Percentiles rank a stretch among this genome's conserved stretches.
phyloP scores from a whole-genome alignment of 1,140 invertebrate genomes.

The Scaptomyza montana region DNA sequence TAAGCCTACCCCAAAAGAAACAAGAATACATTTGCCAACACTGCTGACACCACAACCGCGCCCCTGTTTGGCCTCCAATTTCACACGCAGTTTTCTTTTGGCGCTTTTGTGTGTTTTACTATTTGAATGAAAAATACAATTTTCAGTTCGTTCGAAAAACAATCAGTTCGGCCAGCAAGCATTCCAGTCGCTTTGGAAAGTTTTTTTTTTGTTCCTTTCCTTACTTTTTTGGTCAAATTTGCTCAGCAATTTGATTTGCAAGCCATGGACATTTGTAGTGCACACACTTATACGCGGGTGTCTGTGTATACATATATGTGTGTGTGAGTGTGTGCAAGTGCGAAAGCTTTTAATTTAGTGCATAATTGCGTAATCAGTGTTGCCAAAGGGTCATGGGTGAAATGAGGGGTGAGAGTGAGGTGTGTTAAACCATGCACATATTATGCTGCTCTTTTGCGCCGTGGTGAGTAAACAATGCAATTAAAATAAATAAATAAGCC shows the following conservation, averaged over 20 bases:
- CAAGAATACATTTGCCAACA: too few relatives aligned
- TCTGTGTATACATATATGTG: too few relatives aligned
- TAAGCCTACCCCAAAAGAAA: conserved; percentile 28
- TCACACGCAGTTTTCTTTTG: conserved; percentile 29
- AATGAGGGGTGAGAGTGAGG: not conserved
- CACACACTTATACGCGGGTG: not conserved
- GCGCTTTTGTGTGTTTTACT: conserved; percentile 22
- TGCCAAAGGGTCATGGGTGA: not conserved
- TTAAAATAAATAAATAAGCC: conserved; percentile 51
- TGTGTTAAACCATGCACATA: too few relatives aligned
- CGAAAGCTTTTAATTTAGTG: conserved; percentile 50
- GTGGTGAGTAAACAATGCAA: conserved; percentile 41
- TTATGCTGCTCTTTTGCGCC: not conserved
- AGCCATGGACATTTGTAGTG: conserved; percentile 29
- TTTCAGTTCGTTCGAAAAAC: conserved; percentile 29
- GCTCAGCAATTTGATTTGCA: conserved; percentile 24
- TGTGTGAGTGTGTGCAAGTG: conserved; percentile 7
- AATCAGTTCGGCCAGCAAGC: conserved; percentile 30
- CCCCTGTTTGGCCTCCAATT: not conserved
- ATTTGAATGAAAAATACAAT: conserved; percentile 29
- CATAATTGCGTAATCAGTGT: conserved; percentile 54
- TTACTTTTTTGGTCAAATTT: conserved; percentile 32
- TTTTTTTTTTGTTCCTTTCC: conserved; percentile 19
- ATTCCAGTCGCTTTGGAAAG: conserved; percentile 35
- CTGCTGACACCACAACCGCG: not conserved